Evolutionary conservation across 2,113 vertebrate species (phyloP).

Genomic region (Pristiophorus japonicus): DNA sequence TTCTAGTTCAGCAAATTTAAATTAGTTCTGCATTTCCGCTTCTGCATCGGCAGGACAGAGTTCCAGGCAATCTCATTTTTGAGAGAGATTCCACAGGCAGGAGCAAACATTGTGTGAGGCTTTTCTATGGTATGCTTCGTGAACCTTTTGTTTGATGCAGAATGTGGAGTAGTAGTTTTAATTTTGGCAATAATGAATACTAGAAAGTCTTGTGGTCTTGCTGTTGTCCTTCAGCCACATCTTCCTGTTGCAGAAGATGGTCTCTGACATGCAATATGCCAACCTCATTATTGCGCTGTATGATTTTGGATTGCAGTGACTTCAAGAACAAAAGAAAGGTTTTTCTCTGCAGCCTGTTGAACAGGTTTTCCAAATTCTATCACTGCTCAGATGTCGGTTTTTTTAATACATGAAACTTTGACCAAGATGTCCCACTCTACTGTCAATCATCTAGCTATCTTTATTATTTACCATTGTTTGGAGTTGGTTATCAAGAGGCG

Average conservation of each 20-base stretch:
- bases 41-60: neutral
- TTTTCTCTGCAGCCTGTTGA: neutral
- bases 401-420: neutral
- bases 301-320: neutral
- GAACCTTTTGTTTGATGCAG: neutral
- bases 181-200: neutral
- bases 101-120: neutral
- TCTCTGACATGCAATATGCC: neutral
- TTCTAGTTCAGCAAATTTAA: no score
- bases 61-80: neutral
- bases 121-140: neutral
- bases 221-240: neutral
- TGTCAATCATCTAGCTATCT: neutral
- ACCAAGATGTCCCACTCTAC: neutral
- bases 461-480: neutral
- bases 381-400: neutral
- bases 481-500: neutral
- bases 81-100: neutral
- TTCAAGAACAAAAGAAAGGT: neutral
- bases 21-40: neutral
- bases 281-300: neutral
- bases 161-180: neutral
- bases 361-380: neutral
- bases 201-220: neutral
- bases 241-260: neutral